Percentiles rank a stretch among this genome's conserved stretches.
Conservation (phyloP, 2,888 invertebrate genomes). For the Thalpophila matura region DNA sequence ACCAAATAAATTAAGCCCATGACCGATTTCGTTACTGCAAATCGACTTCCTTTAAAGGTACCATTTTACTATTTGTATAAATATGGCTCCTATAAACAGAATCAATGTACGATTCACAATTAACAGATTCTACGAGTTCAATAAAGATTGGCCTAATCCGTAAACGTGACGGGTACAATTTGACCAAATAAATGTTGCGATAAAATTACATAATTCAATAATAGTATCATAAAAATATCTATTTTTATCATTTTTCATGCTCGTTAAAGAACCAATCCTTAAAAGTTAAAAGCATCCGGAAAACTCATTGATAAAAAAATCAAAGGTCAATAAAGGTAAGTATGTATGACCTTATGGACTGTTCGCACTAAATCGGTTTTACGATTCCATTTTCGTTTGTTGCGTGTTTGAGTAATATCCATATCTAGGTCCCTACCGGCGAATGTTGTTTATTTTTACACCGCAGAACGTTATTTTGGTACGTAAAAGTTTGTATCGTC, state of each 20-base stretch:
- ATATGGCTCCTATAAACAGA: too few species aligned
- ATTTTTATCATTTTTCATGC: neutral
- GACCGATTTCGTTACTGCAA: too few species aligned
- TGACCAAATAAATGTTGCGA: neutral
- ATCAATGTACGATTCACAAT: too few species aligned
- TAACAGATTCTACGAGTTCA: too few species aligned
- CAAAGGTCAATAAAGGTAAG: neutral
- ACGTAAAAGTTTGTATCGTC: conserved; percentile 10
- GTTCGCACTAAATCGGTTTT: conserved; percentile 19
- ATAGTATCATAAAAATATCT: neutral
- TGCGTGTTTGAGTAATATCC: conserved; percentile 35
- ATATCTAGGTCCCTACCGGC: conserved; percentile 16
- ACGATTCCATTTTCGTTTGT: conserved; percentile 5
- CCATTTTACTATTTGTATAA: too few species aligned
- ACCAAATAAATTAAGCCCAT: too few species aligned
- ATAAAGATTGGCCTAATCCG: neutral
- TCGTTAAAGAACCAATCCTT: neutral
- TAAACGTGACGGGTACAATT: neutral
- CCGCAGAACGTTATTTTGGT: conserved; percentile 2
- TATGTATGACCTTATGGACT: neutral
- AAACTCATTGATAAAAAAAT: conserved; percentile 2
- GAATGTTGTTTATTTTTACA: conserved; percentile 23
- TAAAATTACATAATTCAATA: neutral
- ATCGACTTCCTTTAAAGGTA: too few species aligned
- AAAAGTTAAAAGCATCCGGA: too few species aligned